Conservation (phyloP, 2,888 invertebrate genomes). For the Acronicta leporina region DNA sequence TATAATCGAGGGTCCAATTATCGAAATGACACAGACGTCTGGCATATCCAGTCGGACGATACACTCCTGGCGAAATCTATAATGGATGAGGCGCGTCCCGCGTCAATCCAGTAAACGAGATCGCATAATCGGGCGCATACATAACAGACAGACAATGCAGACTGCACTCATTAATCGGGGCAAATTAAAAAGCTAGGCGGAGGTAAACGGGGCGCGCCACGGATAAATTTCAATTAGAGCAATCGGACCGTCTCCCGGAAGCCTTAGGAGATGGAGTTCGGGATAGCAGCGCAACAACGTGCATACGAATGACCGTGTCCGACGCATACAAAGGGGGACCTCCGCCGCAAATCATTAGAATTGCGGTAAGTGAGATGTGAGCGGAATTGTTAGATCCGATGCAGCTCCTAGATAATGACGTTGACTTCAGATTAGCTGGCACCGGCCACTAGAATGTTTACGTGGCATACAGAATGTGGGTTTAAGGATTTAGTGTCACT, state of each 20-base stretch:
- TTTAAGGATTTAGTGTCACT: conserved; percentile 55
- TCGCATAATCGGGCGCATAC: conserved; percentile 82
- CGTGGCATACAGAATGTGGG: conserved; percentile 50
- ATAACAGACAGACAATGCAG: conserved; percentile 71
- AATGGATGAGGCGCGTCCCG: conserved; percentile 87
- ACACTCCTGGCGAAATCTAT: conserved; percentile 83
- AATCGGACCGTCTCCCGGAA: conserved; percentile 82
- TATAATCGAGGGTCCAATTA: conserved; percentile 81
- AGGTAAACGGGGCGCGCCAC: conserved; percentile 68
- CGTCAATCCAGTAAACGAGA: conserved; percentile 85
- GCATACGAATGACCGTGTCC: conserved; percentile 75
- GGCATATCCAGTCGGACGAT: conserved; percentile 70
- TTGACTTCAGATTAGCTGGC: conserved; percentile 76
- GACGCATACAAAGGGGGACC: conserved; percentile 84
- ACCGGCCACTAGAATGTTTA: conserved; percentile 65
- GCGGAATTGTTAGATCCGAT: conserved; percentile 80
- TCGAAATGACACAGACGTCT: conserved; percentile 84
- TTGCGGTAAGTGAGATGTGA: conserved; percentile 86
- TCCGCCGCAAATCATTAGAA: conserved; percentile 85
- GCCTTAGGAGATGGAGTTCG: conserved; percentile 74
- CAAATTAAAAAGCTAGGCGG: conserved; percentile 64
- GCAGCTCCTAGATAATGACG: conserved; percentile 76
- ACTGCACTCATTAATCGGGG: conserved; percentile 76
- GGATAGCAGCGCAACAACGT: conserved; percentile 71
- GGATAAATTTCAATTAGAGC: conserved; percentile 87